A percentile compares a stretch with the other conserved stretches of the same genome.
Conservation (phyloP, 2,888 invertebrate genomes). For the Sthenelais limicola region DNA sequence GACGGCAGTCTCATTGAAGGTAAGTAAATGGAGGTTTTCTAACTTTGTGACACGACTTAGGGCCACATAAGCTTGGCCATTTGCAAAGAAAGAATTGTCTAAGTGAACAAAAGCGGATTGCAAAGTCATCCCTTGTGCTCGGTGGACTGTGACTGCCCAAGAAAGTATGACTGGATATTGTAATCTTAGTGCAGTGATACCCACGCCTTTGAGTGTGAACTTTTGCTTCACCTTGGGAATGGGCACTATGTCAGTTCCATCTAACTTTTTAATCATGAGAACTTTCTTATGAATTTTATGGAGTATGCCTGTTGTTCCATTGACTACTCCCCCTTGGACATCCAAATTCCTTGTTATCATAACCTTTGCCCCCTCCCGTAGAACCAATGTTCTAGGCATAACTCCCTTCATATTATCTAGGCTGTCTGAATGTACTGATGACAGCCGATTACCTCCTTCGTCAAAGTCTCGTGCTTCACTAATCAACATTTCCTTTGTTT, state of each 20-base stretch:
- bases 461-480: slow-evolving; percentile 1
- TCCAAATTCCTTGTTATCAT: slow-evolving; percentile 22
- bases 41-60: slow-evolving; percentile 10
- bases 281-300: background rate
- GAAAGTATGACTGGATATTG: slow-evolving; percentile 24
- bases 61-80: too few relatives aligned
- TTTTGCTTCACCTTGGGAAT: slow-evolving; percentile 8
- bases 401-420: background rate
- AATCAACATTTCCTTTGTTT: background rate
- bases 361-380: slow-evolving; percentile 6
- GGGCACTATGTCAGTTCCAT: background rate
- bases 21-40: background rate
- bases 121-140: slow-evolving; percentile 16
- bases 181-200: slow-evolving; percentile 1
- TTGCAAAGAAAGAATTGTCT: slow-evolving; percentile 15
- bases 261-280: background rate
- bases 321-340: background rate
- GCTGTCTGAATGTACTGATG: background rate
- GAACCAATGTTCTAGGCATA: background rate
- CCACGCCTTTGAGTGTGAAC: background rate
- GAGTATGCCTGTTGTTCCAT: slow-evolving; percentile 17
- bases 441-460: background rate
- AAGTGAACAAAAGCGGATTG: background rate
- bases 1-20: background rate
- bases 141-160: slow-evolving; percentile 18